Percentiles rank a stretch among this genome's conserved stretches.
phyloP scores from a whole-genome alignment of 2,888 invertebrate genomes.

The Lampropteryx suffumata region DNA sequence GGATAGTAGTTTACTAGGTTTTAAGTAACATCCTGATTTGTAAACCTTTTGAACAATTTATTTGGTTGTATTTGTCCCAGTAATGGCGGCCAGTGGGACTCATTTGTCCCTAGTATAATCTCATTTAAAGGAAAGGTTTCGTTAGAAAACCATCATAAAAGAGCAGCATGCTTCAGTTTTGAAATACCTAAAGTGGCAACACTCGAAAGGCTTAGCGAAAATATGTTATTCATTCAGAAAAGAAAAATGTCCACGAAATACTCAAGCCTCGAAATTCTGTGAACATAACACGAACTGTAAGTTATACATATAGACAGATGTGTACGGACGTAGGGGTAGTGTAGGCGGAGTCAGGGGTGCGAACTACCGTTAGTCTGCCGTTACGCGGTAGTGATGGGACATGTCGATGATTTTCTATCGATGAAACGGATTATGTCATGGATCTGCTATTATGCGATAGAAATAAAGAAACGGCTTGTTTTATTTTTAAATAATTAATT shows the following conservation, averaged over 20 bases:
- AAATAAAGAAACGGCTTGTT: too few relatives aligned
- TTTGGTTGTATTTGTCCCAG: too few relatives aligned
- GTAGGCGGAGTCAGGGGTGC: constrained; percentile 52
- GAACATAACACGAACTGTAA: neutral
- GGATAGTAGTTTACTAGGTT: too few relatives aligned
- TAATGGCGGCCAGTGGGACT: too few relatives aligned
- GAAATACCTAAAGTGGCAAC: neutral
- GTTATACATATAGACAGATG: neutral
- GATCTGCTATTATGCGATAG: too few relatives aligned
- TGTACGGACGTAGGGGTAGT: constrained; percentile 43
- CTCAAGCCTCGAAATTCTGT: constrained; percentile 8
- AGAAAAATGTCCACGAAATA: neutral
- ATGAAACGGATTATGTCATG: constrained; percentile 7
- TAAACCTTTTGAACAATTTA: too few relatives aligned
- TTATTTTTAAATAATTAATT: too few relatives aligned
- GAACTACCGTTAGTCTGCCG: constrained; percentile 64
- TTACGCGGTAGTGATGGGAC: constrained; percentile 51
- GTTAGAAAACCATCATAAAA: too few relatives aligned
- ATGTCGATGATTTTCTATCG: constrained; percentile 24
- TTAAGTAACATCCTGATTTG: too few relatives aligned
- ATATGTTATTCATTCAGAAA: neutral
- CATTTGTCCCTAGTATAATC: too few relatives aligned
- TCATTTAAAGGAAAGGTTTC: too few relatives aligned
- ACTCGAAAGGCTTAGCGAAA: neutral
- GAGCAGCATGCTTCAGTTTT: too few relatives aligned